These are phyloP conservation scores for Catocala nupta DNA, from an alignment of 2,888 invertebrate genomes.

Conservation along the genomic window DNA sequence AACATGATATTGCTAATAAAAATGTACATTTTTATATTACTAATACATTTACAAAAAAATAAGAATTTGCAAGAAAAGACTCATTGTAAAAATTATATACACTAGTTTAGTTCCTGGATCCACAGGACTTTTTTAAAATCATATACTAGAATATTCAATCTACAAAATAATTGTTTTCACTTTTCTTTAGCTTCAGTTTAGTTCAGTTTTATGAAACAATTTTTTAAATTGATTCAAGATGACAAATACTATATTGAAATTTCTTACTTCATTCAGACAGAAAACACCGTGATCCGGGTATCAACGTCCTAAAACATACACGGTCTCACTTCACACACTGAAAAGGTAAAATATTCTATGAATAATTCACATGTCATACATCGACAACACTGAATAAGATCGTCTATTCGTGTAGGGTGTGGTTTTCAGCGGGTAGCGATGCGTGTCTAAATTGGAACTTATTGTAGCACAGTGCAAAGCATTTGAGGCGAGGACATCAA, in stretches of 20 bases:
- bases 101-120: no score
- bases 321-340: conserved; percentile 66
- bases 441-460: no score
- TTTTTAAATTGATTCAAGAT: neutral
- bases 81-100: no score
- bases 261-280: conserved; percentile 43
- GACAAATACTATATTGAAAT: conserved; percentile 30
- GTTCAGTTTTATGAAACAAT: neutral
- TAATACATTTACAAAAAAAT: no score
- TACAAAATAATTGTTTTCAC: no score
- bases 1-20: no score
- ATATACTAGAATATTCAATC: no score
- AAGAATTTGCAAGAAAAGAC: no score
- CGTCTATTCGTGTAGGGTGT: conserved; percentile 53
- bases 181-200: neutral
- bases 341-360: conserved; percentile 80
- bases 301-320: conserved; percentile 68
- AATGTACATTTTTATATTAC: no score
- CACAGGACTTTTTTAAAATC: no score
- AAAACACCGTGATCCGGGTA: conserved; percentile 60
- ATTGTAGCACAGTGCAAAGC: no score
- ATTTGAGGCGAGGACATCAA: no score
- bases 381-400: conserved; percentile 72
- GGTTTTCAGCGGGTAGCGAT: conserved; percentile 3
- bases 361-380: conserved; percentile 80